Conservation (phyloP, 1,140 invertebrate species). For the Drosophila sechellia region DNA sequence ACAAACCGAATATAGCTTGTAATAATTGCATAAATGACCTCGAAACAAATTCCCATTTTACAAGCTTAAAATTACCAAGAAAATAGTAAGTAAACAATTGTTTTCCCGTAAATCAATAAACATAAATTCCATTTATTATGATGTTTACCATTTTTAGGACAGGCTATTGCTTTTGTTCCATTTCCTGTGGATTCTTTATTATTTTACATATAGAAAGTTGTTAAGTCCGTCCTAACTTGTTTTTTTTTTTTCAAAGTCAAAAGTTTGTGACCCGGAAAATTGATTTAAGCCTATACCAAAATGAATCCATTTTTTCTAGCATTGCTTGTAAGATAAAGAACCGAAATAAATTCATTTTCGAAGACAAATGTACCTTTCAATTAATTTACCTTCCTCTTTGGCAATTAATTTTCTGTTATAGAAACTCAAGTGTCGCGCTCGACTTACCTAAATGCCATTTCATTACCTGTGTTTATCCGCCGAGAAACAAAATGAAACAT, state of each 20-base stretch:
- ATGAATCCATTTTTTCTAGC: neutral
- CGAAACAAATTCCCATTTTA: neutral
- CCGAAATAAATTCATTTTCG: slow-evolving; percentile 1
- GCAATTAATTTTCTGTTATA: slow-evolving; percentile 19
- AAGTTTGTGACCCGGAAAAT: slow-evolving; percentile 4
- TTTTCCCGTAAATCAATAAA: neutral
- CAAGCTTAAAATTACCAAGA: neutral
- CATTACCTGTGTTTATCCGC: slow-evolving; percentile 51
- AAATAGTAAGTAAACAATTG: neutral
- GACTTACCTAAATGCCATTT: slow-evolving; percentile 59
- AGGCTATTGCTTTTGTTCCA: neutral
- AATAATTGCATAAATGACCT: too few species aligned
- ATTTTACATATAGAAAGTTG: neutral
- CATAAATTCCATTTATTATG: neutral
- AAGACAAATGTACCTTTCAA: slow-evolving; percentile 3
- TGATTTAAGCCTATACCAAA: neutral
- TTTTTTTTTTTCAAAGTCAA: neutral
- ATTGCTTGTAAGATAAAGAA: neutral
- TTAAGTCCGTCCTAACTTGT: too few species aligned
- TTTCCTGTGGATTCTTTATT: neutral
- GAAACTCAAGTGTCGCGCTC: slow-evolving; percentile 23
- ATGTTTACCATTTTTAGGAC: neutral
- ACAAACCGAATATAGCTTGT: too few species aligned
- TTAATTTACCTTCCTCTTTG: neutral
- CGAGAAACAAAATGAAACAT: slow-evolving; percentile 39